Evolutionary conservation across 2,888 invertebrate genomes (phyloP).

Genomic region (Noctuana brunneofusca): DNA sequence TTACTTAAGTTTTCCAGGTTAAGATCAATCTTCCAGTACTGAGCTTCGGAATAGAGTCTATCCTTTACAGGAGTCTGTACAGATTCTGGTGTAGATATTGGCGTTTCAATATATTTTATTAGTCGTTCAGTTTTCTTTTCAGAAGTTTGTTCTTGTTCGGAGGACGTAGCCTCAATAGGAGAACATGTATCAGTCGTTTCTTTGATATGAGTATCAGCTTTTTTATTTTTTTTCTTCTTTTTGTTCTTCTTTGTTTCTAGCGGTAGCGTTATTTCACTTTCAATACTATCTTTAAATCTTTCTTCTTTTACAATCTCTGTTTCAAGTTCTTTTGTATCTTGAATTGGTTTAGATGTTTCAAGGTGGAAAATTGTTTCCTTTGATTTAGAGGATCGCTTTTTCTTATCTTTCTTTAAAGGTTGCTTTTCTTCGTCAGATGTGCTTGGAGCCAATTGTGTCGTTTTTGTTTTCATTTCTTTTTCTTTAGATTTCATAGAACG

Average conservation of each 20-base stretch:
- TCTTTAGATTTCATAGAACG: slow-evolving; percentile 69
- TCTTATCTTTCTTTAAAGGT: slow-evolving; percentile 62
- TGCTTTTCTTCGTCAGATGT: slow-evolving; percentile 60
- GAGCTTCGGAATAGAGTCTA: slow-evolving; percentile 70
- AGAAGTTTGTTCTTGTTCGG: slow-evolving; percentile 45
- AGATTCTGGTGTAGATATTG: slow-evolving; percentile 68
- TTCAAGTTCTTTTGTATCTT: slow-evolving; percentile 39
- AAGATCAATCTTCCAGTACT: slow-evolving; percentile 72
- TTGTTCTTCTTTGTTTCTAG: slow-evolving; percentile 54
- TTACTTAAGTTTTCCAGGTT: slow-evolving; percentile 51
- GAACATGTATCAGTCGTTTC: slow-evolving; percentile 43
- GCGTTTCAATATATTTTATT: slow-evolving; percentile 46
- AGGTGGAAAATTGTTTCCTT: slow-evolving; percentile 45
- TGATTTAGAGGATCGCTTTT: slow-evolving; percentile 55
- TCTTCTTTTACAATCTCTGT: slow-evolving; percentile 28
- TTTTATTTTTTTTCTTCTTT: slow-evolving; percentile 66
- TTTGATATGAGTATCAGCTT: slow-evolving; percentile 39
- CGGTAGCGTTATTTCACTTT: slow-evolving; percentile 23
- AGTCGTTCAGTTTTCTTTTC: slow-evolving; percentile 28
- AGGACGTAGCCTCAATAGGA: slow-evolving; percentile 44
- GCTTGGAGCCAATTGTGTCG: slow-evolving; percentile 43
- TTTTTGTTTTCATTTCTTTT: slow-evolving; percentile 60
- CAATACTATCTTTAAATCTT: slow-evolving; percentile 37
- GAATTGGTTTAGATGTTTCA: slow-evolving; percentile 40
- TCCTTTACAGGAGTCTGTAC: slow-evolving; percentile 73